phyloP scores from a whole-genome alignment of 1,140 invertebrate genomes.

The Neoseiulus cucumeris region DNA sequence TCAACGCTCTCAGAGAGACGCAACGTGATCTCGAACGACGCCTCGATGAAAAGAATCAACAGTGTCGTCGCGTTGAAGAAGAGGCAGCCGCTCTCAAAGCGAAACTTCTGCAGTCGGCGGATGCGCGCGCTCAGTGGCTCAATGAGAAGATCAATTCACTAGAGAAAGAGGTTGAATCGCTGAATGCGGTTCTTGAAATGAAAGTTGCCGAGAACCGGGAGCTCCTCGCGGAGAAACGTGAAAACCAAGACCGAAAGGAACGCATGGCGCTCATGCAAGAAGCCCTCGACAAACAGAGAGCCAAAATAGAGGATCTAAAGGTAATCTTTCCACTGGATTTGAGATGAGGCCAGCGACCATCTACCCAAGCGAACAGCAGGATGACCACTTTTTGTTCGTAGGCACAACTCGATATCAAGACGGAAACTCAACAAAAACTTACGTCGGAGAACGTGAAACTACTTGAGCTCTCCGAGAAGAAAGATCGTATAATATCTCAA shows the following conservation, averaged over 20 bases:
- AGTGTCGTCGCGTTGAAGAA: slow-evolving; percentile 16
- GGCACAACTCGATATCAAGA: slow-evolving; percentile 6
- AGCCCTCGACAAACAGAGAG: background rate
- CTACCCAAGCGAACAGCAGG: background rate
- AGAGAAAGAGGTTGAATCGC: slow-evolving; percentile 20
- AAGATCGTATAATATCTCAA: background rate
- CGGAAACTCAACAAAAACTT: background rate
- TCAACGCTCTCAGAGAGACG: slow-evolving; percentile 16
- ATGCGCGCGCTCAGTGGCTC: slow-evolving; percentile 16
- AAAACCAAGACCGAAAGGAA: slow-evolving; percentile 1
- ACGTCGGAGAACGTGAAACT: background rate
- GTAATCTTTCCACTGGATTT: background rate
- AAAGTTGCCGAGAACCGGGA: slow-evolving; percentile 12
- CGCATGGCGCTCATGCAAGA: background rate
- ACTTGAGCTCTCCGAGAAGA: background rate
- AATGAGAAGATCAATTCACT: slow-evolving; percentile 15
- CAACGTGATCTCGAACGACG: slow-evolving; percentile 16
- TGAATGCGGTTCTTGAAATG: slow-evolving; percentile 21
- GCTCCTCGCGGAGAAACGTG: background rate
- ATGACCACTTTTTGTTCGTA: background rate
- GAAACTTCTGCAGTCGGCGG: slow-evolving; percentile 14
- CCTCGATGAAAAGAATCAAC: slow-evolving; percentile 15
- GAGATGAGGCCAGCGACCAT: background rate
- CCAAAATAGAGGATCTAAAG: background rate
- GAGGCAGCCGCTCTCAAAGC: slow-evolving; percentile 16